Evolutionary conservation across 2,113 vertebrate genomes (phyloP), one percentile per base, ranked within the genome.

Genomic region (Diphyllodes magnificus): DNA sequence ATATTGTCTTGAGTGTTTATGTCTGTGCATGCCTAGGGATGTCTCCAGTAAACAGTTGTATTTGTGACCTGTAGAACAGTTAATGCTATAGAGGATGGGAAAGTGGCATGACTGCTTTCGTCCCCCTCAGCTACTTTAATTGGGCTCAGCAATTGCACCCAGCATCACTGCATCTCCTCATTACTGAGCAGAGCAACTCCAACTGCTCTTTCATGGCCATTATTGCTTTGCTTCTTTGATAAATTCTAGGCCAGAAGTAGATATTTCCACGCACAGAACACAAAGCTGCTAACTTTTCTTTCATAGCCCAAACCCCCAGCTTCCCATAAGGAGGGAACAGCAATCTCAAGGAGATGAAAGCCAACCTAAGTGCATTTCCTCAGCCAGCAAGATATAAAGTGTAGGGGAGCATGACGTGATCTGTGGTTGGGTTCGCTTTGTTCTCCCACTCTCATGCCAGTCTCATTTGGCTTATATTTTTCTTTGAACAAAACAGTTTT

Each of bases 311-410:
- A 60, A 89, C 82, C 47, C 21, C 42, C 28, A 69, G 35, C 66
- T 86, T 31, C 63, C 86, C 65, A 35, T 45, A 61, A 51, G n/a
- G 50, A 83, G 15, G 27, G 12, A 88, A 40, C 13, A 63, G 39
- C 35, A 84, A 44, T 56, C 69, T 30, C 60, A 77, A 77, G 16
- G 56, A 91, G 59, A 93, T 87, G 30, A 96, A 96, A 97, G 79
- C 24, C 57, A 93, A 59, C 16, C 9, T 56, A 84, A 84, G 22
- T 47, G 19, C 33, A 30, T 70, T 95, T 92, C 69, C 30, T 85
- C 63, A 87, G n/a, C 33, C 15, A 19, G 50, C 10, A 93, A 84
- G 56, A 75, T 13, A 68, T 50, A 88, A 85, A 51, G 50, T 45
- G 33, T 68, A 88, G 19, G 13, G 64, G 76, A 85, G 19, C 63